Evolutionary conservation across 2,113 vertebrate genomes (phyloP), one percentile per base, ranked within the genome.

Genomic region (Chaenocephalus aceratus): DNA sequence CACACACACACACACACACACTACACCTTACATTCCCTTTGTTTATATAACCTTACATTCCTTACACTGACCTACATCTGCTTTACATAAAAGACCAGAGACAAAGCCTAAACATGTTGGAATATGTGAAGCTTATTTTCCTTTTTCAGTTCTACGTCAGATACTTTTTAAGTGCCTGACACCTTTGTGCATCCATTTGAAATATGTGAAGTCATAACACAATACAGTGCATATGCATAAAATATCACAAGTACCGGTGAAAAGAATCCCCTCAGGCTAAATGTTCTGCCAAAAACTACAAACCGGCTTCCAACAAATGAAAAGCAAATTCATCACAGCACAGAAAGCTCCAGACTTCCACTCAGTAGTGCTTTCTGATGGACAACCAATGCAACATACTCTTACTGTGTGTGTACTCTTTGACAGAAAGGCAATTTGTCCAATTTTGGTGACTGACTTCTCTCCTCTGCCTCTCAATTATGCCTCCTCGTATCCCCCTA

Each of bases 241-340:
- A 80, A 63, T 72, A 72, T 70, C 62, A 72, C 45, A 44, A 68
- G 77, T 74, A 78, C 60, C 74, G 56, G 65, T 67, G 61, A 79
- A 75, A 84, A 70, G 75, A 76, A 13, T 56, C 66, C 79, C 58
- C 72, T 66, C 77, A 67, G 71, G 71, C 52, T 66, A 26, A 80
- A 69, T 14, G 45, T 75, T 71, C 74, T 79, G 82, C 90, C 86
- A 89, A 88, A 79, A 79, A 41, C 66, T 71, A 80, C 74, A 86
- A 49, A 54, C 59, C 21, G 58, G 36, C 46, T 66, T 79, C 68
- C 74, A 76, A 36, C 44, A 61, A 69, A 72, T 68, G 30, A 53
- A 60, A 77, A 84, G 59, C 52, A 75, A 69, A 34, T 79, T 69
- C 84, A 77, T 74, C 36, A 14, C 51, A 51, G 73, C 73, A 49